These are phyloP conservation scores for Corynorhinus townsendii DNA, from an alignment of 2,113 vertebrate species.

Conservation along the genomic window DNA sequence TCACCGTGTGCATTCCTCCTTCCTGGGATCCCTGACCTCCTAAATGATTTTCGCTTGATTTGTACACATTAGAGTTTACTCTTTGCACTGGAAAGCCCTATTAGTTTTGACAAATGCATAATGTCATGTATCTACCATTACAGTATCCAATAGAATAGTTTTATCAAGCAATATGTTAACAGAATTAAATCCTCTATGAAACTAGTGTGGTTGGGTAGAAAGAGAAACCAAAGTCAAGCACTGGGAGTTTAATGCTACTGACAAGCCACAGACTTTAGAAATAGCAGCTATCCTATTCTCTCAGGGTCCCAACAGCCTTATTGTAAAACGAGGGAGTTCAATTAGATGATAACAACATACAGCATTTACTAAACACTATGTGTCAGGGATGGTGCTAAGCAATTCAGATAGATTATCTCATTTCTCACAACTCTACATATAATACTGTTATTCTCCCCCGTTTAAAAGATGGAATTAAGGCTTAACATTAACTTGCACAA, in stretches of 20 bases:
- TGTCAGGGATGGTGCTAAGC: not conserved
- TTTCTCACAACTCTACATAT: not conserved
- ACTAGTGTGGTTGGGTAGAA: not conserved
- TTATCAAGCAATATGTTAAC: conserved; percentile 26
- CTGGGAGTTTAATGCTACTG: not conserved
- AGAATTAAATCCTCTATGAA: not conserved
- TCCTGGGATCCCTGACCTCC: not conserved
- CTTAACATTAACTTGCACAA: not conserved
- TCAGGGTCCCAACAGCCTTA: not conserved
- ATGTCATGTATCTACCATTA: not conserved
- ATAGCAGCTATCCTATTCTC: not conserved
- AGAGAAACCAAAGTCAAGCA: conserved; percentile 14
- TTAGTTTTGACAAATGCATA: not conserved
- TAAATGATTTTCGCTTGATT: not conserved
- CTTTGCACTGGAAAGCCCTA: not conserved
- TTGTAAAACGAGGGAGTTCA: not conserved
- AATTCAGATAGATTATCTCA: not conserved
- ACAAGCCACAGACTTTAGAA: not conserved
- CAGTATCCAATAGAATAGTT: not conserved
- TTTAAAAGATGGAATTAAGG: conserved; percentile 22
- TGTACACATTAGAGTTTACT: not conserved
- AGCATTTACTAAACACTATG: not conserved
- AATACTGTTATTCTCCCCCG: not conserved
- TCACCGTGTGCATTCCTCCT: not conserved
- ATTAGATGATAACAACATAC: not conserved